phyloP scores from a whole-genome alignment of 2,113 vertebrate species.

The Rhombomys opimus region DNA sequence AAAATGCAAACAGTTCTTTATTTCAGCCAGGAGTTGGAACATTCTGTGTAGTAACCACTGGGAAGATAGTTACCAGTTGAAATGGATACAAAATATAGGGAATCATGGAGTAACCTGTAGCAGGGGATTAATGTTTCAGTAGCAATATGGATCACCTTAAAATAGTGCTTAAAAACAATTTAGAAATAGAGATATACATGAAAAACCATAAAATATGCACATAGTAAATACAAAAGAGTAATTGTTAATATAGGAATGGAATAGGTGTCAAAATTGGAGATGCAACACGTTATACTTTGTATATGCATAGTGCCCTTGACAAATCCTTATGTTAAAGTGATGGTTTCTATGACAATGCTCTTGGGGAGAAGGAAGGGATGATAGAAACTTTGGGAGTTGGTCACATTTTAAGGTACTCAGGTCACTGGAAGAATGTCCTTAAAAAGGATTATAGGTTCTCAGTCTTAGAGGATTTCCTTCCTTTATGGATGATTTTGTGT shows the following conservation, averaged over 20 bases:
- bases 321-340: not conserved
- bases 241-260: not conserved
- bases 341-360: not conserved
- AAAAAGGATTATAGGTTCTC: no score
- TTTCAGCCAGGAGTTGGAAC: not conserved
- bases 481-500: not conserved
- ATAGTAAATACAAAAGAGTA: not conserved
- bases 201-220: not conserved
- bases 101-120: not conserved
- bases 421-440: not conserved
- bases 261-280: not conserved
- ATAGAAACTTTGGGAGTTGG: no score
- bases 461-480: no score
- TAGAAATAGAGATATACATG: not conserved
- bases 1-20: not conserved
- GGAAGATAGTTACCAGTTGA: not conserved
- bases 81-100: not conserved
- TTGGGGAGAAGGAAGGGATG: not conserved
- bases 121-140: not conserved
- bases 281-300: not conserved
- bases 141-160: not conserved
- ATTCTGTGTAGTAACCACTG: not conserved
- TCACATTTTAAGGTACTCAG: not conserved
- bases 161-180: not conserved
- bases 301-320: not conserved